These are phyloP conservation scores for Sturnira hondurensis DNA, from an alignment of 2,113 vertebrate genomes.

Conservation along the genomic window DNA sequence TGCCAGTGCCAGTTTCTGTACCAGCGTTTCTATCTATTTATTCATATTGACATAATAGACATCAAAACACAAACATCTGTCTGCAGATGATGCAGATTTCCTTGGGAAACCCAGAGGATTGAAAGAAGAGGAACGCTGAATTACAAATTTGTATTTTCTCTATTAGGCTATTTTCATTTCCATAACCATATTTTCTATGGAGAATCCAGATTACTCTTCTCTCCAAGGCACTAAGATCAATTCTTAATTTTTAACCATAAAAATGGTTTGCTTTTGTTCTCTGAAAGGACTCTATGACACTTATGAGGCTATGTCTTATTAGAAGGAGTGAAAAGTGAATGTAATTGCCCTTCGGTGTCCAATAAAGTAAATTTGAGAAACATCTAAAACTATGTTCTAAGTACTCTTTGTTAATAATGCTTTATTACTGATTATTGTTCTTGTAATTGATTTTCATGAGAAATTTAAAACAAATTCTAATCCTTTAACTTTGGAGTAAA, in stretches of 20 bases:
- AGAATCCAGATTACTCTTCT: background rate
- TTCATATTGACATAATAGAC: background rate
- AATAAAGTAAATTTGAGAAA: background rate
- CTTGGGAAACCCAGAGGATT: background rate
- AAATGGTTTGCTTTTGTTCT: background rate
- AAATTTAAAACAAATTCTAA: slow-evolving; percentile 15
- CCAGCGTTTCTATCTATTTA: background rate
- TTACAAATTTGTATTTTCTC: background rate
- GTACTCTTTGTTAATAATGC: slow-evolving; percentile 48
- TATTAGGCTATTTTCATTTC: background rate
- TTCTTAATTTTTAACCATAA: slow-evolving; percentile 20
- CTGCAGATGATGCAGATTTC: background rate
- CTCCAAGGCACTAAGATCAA: background rate
- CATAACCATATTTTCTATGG: background rate
- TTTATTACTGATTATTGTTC: slow-evolving; percentile 62
- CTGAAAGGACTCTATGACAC: background rate
- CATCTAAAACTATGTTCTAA: slow-evolving; percentile 65
- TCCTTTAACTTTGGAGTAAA: slow-evolving; percentile 68
- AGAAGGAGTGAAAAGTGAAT: slow-evolving; percentile 3
- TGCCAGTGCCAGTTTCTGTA: background rate
- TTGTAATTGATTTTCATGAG: slow-evolving; percentile 68
- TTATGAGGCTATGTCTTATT: background rate
- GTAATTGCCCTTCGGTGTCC: background rate
- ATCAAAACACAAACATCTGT: background rate
- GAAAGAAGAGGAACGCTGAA: background rate